Conservation (phyloP, 2,888 invertebrate species). For the Gastrophysa polygoni region DNA sequence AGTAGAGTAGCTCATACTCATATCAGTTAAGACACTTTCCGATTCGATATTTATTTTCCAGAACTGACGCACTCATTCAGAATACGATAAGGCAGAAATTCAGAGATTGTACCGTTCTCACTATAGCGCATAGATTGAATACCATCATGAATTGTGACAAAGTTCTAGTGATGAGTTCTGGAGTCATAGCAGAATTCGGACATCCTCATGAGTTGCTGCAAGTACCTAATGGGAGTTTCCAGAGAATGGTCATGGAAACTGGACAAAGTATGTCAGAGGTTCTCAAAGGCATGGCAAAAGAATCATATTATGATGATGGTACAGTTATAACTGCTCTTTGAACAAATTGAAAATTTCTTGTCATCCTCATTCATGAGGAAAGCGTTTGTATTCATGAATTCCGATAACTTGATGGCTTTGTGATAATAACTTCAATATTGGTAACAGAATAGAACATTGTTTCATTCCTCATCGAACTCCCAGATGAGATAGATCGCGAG, state of each 20-base stretch:
- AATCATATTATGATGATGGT: constrained; percentile 33
- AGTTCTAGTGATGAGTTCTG: constrained; percentile 3
- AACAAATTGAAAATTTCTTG: too few species aligned
- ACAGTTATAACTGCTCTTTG: background rate
- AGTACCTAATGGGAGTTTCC: constrained; percentile 19
- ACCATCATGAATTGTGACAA: constrained; percentile 4
- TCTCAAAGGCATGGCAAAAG: constrained; percentile 21
- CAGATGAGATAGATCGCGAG: too few species aligned
- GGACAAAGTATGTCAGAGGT: constrained; percentile 53
- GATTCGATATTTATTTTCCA: too few species aligned
- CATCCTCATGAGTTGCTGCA: constrained; percentile 71
- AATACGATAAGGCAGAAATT: background rate
- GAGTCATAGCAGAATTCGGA: constrained; percentile 58
- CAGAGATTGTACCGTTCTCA: constrained; percentile 1
- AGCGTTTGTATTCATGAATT: too few species aligned
- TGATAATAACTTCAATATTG: too few species aligned
- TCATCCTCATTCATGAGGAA: too few species aligned
- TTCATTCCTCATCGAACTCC: too few species aligned
- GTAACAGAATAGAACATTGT: too few species aligned
- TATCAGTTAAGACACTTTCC: too few species aligned
- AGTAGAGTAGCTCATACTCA: too few species aligned
- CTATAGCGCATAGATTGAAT: constrained; percentile 7
- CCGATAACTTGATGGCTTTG: too few species aligned
- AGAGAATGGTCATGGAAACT: constrained; percentile 68
- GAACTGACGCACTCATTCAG: constrained; percentile 3